phyloP scores from a whole-genome alignment of 2,113 vertebrate genomes.

The Scytalopus superciliaris region DNA sequence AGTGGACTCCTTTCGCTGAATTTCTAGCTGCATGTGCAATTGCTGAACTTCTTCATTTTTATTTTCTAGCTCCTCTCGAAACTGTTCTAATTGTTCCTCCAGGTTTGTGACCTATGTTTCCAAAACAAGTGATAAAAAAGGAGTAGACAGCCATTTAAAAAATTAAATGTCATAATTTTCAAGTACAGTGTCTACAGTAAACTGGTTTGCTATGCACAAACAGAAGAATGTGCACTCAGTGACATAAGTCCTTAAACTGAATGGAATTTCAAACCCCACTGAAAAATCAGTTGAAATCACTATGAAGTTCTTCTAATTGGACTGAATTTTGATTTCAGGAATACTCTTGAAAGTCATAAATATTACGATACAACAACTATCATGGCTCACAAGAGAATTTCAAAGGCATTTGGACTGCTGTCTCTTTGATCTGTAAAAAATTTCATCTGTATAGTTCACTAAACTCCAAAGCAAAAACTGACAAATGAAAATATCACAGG shows the following conservation, averaged over 20 bases:
- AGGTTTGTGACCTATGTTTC: constrained; percentile 87
- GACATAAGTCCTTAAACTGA: not conserved
- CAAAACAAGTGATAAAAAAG: constrained; percentile 31
- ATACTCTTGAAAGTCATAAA: not conserved
- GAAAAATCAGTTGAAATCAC: not conserved
- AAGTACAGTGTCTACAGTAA: not conserved
- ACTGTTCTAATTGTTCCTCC: constrained; percentile 97
- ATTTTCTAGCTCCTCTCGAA: constrained; percentile 96
- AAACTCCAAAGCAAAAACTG: not conserved
- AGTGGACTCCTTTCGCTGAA: constrained; percentile 90
- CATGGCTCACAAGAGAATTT: not conserved
- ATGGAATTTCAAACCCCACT: not conserved
- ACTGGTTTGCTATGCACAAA: not conserved
- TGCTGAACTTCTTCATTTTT: constrained; percentile 98
- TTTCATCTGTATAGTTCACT: not conserved
- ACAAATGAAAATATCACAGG: not conserved
- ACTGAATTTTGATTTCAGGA: not conserved
- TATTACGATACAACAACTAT: not conserved
- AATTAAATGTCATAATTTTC: not conserved
- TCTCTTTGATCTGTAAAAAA: not conserved
- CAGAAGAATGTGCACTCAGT: not conserved
- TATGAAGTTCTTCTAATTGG: not conserved
- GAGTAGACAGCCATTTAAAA: not conserved
- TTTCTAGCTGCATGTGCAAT: constrained; percentile 97
- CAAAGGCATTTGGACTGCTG: not conserved